Conservation (phyloP, 2,797 vertebrate genomes). For the Tenualosa ilisha region DNA sequence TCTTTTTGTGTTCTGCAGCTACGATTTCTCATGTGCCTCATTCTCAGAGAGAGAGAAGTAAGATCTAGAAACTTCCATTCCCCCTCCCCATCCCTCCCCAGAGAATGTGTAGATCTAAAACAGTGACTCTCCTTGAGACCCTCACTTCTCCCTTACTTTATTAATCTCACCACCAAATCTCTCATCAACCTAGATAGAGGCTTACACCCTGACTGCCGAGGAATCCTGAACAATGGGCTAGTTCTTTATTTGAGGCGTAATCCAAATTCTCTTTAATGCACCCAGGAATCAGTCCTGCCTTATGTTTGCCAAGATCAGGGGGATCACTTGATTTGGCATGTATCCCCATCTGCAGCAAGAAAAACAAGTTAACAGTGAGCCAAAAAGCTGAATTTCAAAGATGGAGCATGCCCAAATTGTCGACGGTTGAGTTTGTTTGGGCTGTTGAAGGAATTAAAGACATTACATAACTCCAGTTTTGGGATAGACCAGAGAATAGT, state of each 20-base stretch:
- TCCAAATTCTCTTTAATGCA: slow-evolving; percentile 30
- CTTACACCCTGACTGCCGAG: slow-evolving; percentile 54
- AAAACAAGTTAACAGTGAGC: background rate
- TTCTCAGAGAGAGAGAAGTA: slow-evolving; percentile 69
- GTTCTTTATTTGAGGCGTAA: slow-evolving; percentile 43
- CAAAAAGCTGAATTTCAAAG: background rate
- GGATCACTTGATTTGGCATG: slow-evolving; percentile 2
- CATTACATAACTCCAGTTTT: background rate
- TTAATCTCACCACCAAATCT: slow-evolving; percentile 53
- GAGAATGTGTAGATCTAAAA: background rate
- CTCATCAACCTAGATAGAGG: slow-evolving; percentile 46
- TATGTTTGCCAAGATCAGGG: background rate
- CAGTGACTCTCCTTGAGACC: slow-evolving; percentile 37
- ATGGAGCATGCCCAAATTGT: background rate
- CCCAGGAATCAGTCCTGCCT: slow-evolving; percentile 35
- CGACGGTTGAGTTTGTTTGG: background rate
- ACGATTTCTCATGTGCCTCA: slow-evolving; percentile 61
- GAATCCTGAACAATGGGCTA: slow-evolving; percentile 35
- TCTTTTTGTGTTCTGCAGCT: slow-evolving; percentile 68
- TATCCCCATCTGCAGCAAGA: background rate
- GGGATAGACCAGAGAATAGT: background rate
- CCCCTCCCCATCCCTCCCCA: slow-evolving; percentile 29
- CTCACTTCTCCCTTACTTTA: slow-evolving; percentile 24
- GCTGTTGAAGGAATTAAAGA: background rate
- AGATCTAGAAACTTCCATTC: slow-evolving; percentile 55